Base-by-base conservation (phyloP, 2,888 invertebrate species). In the Nasonia oneida region DNA sequence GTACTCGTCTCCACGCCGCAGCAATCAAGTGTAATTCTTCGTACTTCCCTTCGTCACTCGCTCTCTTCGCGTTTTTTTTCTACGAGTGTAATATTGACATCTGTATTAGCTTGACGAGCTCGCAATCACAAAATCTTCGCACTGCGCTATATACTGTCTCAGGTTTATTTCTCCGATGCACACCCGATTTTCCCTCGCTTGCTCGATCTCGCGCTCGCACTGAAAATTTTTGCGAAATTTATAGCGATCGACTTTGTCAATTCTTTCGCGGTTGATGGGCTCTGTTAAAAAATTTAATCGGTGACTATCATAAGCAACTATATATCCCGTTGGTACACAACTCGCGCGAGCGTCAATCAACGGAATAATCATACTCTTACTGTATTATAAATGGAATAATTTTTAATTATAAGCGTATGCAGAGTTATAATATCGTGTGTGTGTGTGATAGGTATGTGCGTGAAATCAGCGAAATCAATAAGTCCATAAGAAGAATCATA, bases 51-150 rank as follows among this genome's bases (percentile, higher is more conserved):
- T 85, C 37, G 42, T 61, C 29, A 47, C 23, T n/a, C 33, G 18
- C 74, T n/a, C 42, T n/a, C 23, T 71, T 53, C 71, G 50, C 75
- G 29, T 29, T 29, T 29, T 80, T 80, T 81, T 75, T 84, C 47
- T 87, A 87, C 85, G 83, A 86, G 85, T 85, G 79, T 87, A 87
- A 87, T 87, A 87, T 87, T 87, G 87, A 87, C 87, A 87, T 87
- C 85, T 86, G 87, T 87, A 81, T 87, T 85, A 85, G 83, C 83
- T 82, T 87, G 85, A 87, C 87, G 85, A 85, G 86, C 83, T 83
- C 83, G 82, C 75, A 77, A 86, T 87, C 81, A 87, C 79, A 87
- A 87, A 85, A 83, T 39, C 76, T 81, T 84, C 64, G 67, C 86
- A 70, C 33, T n/a, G 53, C 77, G 37, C 53, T 47, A 29, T 29